Base-by-base conservation (phyloP, 2,888 invertebrate species). In the Podotricha telesiphe region DNA sequence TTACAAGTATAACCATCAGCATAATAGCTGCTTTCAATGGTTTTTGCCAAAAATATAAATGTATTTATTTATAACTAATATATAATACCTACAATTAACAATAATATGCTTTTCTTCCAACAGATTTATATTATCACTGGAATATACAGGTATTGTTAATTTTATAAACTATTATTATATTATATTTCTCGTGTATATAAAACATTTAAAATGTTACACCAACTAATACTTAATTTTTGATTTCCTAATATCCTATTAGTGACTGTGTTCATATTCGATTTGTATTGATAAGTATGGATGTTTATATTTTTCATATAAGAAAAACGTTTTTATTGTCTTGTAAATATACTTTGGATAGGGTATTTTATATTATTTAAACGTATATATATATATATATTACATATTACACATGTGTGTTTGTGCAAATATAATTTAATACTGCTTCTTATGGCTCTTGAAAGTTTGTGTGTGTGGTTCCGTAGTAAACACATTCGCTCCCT, bases 371-470 rank as follows among this genome's bases (percentile, higher is more conserved):
- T 82, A 82, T 42, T 76, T 74, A 70, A 73, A 74, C 82, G 80
- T 84, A 78, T 78, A 79, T 81, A 82, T 76, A 45, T 73, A 74
- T 15, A n/a, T n/a, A 76, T 73, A 76, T 70, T 76, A 78, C 28
- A 8, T 28, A 28, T 66, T 62, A 69, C 47, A 58, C 56, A 67
- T 67, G 47, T 62, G 63, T 63, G 65, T 67, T 83, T 85, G 82
- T 87, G 88, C 85, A 81, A 90, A 89, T 90, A 90, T 85, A 89
- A 86, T 84, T 83, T 37, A 51, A 67, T 28, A 70, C 34, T 61
- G 45, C 61, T 67, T 67, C 20, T 28, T 48, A 48, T 34, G 4
- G 1, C 13, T 53, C 20, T 40, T n/a, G n/a, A n/a, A n/a, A n/a
- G n/a, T 28, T 20, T 62, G 6, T 65, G 55, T 20, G 13, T 59